These are phyloP conservation scores for Holotrichia oblita DNA, from an alignment of 1,140 invertebrate genomes.

Conservation along the genomic window DNA sequence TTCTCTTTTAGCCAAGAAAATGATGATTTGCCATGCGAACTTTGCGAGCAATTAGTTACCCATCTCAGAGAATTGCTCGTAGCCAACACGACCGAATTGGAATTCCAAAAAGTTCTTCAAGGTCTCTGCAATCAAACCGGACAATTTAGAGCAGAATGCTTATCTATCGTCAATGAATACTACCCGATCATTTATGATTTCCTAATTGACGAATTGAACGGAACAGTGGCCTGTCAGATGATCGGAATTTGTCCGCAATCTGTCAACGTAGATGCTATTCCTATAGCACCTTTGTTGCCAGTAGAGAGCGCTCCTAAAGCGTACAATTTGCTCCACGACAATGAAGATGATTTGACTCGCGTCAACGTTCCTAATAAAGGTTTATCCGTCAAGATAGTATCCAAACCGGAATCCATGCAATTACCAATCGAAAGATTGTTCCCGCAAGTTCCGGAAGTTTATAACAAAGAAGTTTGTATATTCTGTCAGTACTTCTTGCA, in stretches of 20 bases:
- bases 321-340: constrained; percentile 29
- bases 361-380: constrained; percentile 42
- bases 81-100: constrained; percentile 84
- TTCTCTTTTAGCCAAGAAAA: constrained; percentile 38
- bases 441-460: constrained; percentile 58
- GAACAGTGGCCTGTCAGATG: constrained; percentile 73
- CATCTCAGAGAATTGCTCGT: constrained; percentile 82
- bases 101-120: constrained; percentile 80
- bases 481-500: constrained; percentile 87
- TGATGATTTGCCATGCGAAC: constrained; percentile 83
- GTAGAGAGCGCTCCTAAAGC: constrained; percentile 59
- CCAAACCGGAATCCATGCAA: constrained; percentile 61
- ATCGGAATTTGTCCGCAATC: constrained; percentile 73
- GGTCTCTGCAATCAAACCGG: constrained; percentile 84
- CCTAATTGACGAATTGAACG: constrained; percentile 74
- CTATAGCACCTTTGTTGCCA: constrained; percentile 67
- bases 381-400: constrained; percentile 43
- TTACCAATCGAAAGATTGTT: constrained; percentile 75
- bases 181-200: constrained; percentile 77
- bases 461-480: constrained; percentile 70
- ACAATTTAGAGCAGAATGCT: constrained; percentile 72
- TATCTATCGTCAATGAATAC: constrained; percentile 79
- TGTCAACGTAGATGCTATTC: constrained; percentile 55
- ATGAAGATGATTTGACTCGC: constrained; percentile 24
- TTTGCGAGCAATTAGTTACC: constrained; percentile 82